Conservation (phyloP, 2,888 invertebrate species). For the Drosophila buzzatii region DNA sequence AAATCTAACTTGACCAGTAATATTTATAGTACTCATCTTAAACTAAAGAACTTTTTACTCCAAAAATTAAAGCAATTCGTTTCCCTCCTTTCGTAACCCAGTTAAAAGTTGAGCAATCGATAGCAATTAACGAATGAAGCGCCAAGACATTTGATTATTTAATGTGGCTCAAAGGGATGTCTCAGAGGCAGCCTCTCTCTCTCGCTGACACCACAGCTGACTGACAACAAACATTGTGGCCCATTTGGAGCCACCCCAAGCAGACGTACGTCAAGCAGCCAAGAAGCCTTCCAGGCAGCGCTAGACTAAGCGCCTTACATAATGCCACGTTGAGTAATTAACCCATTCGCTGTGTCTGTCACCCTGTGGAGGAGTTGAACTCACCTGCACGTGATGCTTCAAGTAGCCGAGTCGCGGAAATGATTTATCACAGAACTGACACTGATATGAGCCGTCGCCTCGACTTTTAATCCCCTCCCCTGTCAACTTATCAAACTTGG, state of each 20-base stretch:
- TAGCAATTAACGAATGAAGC: conserved; percentile 23
- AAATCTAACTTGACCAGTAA: too few relatives aligned
- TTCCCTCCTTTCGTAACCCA: background rate
- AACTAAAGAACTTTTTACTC: too few relatives aligned
- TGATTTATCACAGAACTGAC: conserved; percentile 96
- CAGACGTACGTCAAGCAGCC: background rate
- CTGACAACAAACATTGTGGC: conserved; percentile 25
- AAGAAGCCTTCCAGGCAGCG: background rate
- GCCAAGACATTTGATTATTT: conserved; percentile 29
- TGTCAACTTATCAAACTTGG: conserved; percentile 85
- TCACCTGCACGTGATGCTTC: conserved; percentile 96
- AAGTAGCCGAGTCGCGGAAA: conserved; percentile 94
- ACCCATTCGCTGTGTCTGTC: conserved; percentile 27
- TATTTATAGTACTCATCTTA: too few relatives aligned
- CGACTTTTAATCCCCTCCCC: conserved; percentile 84
- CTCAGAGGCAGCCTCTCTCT: background rate
- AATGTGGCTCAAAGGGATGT: background rate
- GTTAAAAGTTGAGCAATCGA: conserved; percentile 18
- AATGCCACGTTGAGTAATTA: conserved; percentile 49
- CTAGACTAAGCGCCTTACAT: conserved; percentile 48
- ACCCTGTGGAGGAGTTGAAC: conserved; percentile 54
- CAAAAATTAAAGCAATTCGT: too few relatives aligned
- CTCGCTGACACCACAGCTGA: background rate
- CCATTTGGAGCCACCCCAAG: conserved; percentile 23
- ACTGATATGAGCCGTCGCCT: conserved; percentile 92